These are phyloP conservation scores for Pectinophora gossypiella DNA, from an alignment of 1,140 invertebrate genomes.

Conservation along the genomic window DNA sequence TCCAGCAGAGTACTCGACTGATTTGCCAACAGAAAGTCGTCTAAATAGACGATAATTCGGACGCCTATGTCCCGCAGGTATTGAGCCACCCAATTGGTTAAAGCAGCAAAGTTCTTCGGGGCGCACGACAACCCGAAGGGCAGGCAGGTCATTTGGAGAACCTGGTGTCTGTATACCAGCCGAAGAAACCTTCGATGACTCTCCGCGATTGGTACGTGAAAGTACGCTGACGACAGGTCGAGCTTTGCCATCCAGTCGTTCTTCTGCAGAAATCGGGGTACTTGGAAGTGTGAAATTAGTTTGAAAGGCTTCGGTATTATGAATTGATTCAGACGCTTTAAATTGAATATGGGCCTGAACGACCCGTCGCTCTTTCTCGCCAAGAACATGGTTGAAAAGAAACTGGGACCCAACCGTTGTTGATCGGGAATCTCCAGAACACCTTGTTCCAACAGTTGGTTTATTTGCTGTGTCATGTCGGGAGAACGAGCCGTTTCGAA, in stretches of 20 bases:
- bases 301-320: background rate
- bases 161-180: slow-evolving; percentile 25
- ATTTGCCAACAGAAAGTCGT: slow-evolving; percentile 27
- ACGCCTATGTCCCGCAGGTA: slow-evolving; percentile 20
- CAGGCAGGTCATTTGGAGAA: slow-evolving; percentile 39
- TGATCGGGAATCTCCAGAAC: background rate
- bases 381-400: background rate
- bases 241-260: slow-evolving; percentile 40
- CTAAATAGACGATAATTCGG: slow-evolving; percentile 30
- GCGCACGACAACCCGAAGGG: slow-evolving; percentile 40
- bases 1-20: slow-evolving; percentile 1
- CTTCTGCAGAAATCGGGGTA: slow-evolving; percentile 25
- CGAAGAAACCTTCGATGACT: slow-evolving; percentile 32
- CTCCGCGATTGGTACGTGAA: slow-evolving; percentile 34
- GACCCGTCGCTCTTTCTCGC: background rate
- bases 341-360: background rate
- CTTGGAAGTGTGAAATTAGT: background rate
- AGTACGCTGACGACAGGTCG: slow-evolving; percentile 40
- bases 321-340: background rate
- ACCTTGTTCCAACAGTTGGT: background rate
- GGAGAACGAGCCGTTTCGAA: background rate
- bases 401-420: background rate
- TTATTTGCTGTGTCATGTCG: background rate
- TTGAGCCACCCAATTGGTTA: slow-evolving; percentile 48
- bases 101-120: slow-evolving; percentile 34